A percentile compares a stretch with the other conserved stretches of the same genome.
Evolutionary conservation across 2,797 vertebrate species (phyloP).

Genomic region (Loris lydekkerianus): DNA sequence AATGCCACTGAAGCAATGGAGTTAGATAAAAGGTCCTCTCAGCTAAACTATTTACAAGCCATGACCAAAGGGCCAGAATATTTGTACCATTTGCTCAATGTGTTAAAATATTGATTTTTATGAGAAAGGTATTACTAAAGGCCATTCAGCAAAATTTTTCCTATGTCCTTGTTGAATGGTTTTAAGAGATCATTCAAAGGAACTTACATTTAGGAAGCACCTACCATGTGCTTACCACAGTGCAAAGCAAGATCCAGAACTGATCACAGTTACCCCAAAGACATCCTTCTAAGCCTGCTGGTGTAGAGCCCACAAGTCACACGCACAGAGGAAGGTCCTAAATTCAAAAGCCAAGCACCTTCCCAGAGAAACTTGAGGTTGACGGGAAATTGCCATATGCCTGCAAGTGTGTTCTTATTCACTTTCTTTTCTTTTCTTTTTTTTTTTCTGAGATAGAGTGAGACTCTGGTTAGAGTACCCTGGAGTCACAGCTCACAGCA

Average conservation of each 20-base stretch:
- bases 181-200: conserved; percentile 46
- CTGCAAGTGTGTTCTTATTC: too few relatives aligned
- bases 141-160: conserved; percentile 1
- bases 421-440: too few relatives aligned
- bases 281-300: neutral
- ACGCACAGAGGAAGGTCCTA: neutral
- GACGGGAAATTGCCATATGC: neutral
- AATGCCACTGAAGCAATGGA: conserved; percentile 71
- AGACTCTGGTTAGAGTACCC: too few relatives aligned
- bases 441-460: too few relatives aligned
- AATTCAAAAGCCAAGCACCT: conserved; percentile 19
- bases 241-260: conserved; percentile 30
- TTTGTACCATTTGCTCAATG: conserved; percentile 4
- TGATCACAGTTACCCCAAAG: conserved; percentile 1
- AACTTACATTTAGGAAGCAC: neutral
- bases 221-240: neutral
- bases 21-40: conserved; percentile 64
- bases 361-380: neutral
- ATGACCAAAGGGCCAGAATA: conserved; percentile 44
- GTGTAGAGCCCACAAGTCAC: neutral
- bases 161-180: conserved; percentile 11
- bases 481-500: too few relatives aligned
- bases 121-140: conserved; percentile 32
- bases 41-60: conserved; percentile 53
- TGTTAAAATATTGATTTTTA: conserved; percentile 42